phyloP scores from a whole-genome alignment of 2,797 vertebrate species.

The Poeciliopsis infans region DNA sequence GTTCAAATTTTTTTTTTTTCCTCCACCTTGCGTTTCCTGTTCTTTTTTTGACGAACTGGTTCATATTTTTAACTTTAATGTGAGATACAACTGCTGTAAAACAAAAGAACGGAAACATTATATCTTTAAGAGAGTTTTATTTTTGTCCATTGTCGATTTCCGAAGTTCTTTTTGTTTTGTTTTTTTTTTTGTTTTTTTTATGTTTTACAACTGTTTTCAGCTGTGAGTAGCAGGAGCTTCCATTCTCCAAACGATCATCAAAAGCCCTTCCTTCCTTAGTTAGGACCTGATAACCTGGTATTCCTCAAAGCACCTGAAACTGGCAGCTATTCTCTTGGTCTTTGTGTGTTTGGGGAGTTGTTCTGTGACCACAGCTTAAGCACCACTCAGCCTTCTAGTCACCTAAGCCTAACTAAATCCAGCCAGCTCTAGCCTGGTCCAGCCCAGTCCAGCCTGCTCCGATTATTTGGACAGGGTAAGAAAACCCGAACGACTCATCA shows the following conservation, averaged over 20 bases:
- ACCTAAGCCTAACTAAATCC: constrained; percentile 82
- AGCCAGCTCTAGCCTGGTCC: constrained; percentile 78
- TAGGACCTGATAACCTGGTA: constrained; percentile 77
- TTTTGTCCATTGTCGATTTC: constrained; percentile 71
- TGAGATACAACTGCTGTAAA: constrained; percentile 80
- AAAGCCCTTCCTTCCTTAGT: constrained; percentile 67
- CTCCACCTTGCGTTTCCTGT: constrained; percentile 54
- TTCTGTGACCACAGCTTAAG: constrained; percentile 79
- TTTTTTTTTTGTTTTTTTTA: constrained; percentile 70
- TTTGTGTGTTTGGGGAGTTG: constrained; percentile 80
- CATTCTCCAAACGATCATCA: constrained; percentile 70
- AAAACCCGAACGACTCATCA: rapidly evolving
- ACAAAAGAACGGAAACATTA: constrained; percentile 42
- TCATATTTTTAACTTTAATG: constrained; percentile 78
- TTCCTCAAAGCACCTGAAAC: constrained; percentile 80
- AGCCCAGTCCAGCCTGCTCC: constrained; percentile 82
- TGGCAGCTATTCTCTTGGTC: constrained; percentile 84
- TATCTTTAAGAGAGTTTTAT: constrained; percentile 69
- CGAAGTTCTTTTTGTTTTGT: constrained; percentile 61
- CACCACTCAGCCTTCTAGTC: constrained; percentile 84
- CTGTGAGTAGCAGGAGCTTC: constrained; percentile 82
- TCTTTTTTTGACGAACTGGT: constrained; percentile 61
- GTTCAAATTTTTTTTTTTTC: constrained; percentile 32
- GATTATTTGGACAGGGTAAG: constrained; percentile 87
- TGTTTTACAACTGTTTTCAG: constrained; percentile 66